Conservation (phyloP, 1,140 invertebrate species). For the Drosophila subpulchrella region DNA sequence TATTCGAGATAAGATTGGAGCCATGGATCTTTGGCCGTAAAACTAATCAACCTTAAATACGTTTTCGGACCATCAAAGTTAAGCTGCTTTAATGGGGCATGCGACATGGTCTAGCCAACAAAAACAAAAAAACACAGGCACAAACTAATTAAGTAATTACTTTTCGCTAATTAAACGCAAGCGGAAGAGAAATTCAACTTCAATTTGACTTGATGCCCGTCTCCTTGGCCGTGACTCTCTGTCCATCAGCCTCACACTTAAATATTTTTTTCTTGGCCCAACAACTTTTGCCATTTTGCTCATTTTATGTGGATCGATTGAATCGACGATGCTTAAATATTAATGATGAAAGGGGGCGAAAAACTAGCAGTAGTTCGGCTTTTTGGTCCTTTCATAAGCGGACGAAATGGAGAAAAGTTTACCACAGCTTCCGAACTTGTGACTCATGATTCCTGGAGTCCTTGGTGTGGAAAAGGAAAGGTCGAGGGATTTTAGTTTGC, state of each 20-base stretch:
- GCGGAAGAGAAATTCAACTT: constrained; percentile 65
- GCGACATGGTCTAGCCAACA: constrained; percentile 3
- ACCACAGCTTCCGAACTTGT: neutral
- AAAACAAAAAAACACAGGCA: constrained; percentile 30
- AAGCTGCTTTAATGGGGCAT: constrained; percentile 69
- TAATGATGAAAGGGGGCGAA: constrained; percentile 65
- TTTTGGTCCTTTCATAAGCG: constrained; percentile 1
- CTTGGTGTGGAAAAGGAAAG: neutral
- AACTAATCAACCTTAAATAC: constrained; percentile 82
- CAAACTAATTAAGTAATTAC: constrained; percentile 81
- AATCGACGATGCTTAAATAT: constrained; percentile 81
- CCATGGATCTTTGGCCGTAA: constrained; percentile 46
- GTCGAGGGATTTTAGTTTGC: neutral
- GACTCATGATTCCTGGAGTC: constrained; percentile 2
- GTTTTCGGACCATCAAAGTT: constrained; percentile 54
- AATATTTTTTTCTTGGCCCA: constrained; percentile 10
- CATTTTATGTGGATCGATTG: constrained; percentile 72
- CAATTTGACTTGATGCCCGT: constrained; percentile 76
- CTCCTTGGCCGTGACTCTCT: constrained; percentile 19
- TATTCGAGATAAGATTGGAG: constrained; percentile 1
- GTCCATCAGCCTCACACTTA: constrained; percentile 66
- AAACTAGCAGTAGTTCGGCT: constrained; percentile 5
- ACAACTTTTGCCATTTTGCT: constrained; percentile 39
- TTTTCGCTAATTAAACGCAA: constrained; percentile 77
- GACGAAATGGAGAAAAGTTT: neutral